These are phyloP conservation scores for Pycnonotus jocosus DNA, from an alignment of 2,113 vertebrate species.

Conservation along the genomic window DNA sequence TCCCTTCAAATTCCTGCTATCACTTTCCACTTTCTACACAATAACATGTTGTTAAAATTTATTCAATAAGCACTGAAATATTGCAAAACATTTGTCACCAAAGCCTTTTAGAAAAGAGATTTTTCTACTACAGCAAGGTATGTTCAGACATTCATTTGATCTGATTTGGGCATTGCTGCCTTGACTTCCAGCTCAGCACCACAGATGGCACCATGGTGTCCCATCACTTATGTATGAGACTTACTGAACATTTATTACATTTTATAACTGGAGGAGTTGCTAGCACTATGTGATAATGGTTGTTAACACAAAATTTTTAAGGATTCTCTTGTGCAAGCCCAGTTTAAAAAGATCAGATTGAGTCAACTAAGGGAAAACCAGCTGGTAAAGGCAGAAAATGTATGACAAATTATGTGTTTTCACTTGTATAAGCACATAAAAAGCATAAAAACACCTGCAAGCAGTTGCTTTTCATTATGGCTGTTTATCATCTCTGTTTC, in stretches of 20 bases:
- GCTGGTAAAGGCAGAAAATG: background rate
- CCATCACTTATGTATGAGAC: background rate
- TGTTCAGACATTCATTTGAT: background rate
- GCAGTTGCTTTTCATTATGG: background rate
- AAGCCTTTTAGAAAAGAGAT: background rate
- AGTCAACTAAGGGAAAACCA: background rate
- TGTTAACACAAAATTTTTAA: background rate
- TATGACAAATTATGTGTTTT: background rate
- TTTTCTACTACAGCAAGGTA: background rate
- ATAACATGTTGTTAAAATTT: background rate
- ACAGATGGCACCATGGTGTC: fast-evolving
- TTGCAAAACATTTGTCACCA: background rate
- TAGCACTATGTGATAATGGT: background rate
- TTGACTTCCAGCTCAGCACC: background rate
- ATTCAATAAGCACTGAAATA: background rate
- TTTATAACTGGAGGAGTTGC: background rate
- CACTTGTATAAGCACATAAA: background rate
- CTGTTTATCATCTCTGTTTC: background rate
- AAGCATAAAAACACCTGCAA: constrained; percentile 25
- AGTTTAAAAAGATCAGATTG: background rate
- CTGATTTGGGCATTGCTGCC: background rate
- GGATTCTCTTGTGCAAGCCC: background rate
- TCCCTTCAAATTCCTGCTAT: background rate
- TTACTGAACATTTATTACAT: background rate
- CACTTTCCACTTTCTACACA: background rate